These are phyloP conservation scores for Amblyopsis hoosieri DNA, from an alignment of 2,797 vertebrate species.

Conservation along the genomic window DNA sequence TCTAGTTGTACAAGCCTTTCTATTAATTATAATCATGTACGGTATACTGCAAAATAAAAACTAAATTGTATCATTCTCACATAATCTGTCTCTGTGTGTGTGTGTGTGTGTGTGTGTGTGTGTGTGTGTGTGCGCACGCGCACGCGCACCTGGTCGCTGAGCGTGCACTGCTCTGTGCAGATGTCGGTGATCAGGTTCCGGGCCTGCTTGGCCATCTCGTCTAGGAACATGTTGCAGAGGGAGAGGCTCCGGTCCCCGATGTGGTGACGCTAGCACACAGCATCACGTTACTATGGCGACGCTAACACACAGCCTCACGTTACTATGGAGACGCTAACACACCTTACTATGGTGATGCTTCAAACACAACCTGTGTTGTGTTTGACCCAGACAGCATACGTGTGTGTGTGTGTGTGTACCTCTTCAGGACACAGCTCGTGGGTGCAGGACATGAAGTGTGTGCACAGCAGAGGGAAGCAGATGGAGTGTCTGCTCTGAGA, in stretches of 20 bases:
- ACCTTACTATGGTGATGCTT: no score
- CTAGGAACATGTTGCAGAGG: constrained; percentile 98
- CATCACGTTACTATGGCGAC: not conserved
- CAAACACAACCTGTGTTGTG: no score
- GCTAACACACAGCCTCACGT: no score
- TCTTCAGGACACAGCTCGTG: constrained; percentile 98
- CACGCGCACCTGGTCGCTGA: constrained; percentile 92
- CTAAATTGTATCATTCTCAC: no score
- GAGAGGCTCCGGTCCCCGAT: constrained; percentile 98
- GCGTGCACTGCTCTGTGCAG: constrained; percentile 97
- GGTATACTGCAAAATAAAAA: no score
- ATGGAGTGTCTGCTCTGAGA: constrained; percentile 97
- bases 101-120: constrained; percentile 8
- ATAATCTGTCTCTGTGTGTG: not conserved
- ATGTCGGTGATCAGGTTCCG: constrained; percentile 98
- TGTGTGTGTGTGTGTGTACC: constrained; percentile 73
- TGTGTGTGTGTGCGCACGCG: constrained; percentile 14
- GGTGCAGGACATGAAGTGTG: constrained; percentile 99
- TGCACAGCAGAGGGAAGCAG: constrained; percentile 97
- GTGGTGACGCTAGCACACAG: constrained; percentile 86
- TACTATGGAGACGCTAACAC: no score
- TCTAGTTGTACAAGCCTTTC: no score
- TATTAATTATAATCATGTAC: no score
- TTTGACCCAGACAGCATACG: no score
- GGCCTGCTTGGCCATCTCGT: constrained; percentile 99